Base-by-base conservation (phyloP, 2,113 vertebrate genomes). In the Clarias magur region DNA sequence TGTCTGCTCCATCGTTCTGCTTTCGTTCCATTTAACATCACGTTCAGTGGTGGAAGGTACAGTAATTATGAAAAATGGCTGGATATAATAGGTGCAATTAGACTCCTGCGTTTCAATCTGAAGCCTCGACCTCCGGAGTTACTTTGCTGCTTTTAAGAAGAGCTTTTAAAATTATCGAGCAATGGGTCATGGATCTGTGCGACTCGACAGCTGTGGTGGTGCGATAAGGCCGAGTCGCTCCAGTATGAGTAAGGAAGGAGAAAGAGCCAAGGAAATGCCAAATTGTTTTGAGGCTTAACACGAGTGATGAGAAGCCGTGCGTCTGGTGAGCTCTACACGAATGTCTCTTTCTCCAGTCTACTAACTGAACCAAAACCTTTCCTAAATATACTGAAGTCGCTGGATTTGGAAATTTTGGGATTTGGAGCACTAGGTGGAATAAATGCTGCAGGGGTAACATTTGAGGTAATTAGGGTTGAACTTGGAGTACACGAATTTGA, bases 221-320 rank as follows among this genome's bases (percentile, higher is more conserved):
- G 59, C 30, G 80, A 86, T 88, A 88, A 86, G 84, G n/a, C 65
- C 1, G 10, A 83, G 84, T 19, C 48, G 25, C n/a, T 67, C n/a
- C n/a, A n/a, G n/a, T n/a, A 25, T 30, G 76, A 34, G 60, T 56
- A 48, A 79, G 19, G 62, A 11, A 67, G 34, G 38, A 7, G 65
- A 25, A 56, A 30, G 11, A 10, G 38, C 9, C 25, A 53, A 86
- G 42, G 30, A 80, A 80, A 57, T 80, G 60, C 19, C 48, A 34
- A 42, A 54, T 80, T 57, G 62, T 68, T 80, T 21, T 57, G 63
- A 53, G 53, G 76, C 27, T 57, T 42, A 86, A 38, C 73, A 67
- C 56, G 56, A 57, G 84, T 54, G 60, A 62, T 21, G n/a, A 85
- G 25, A 80, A 62, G 75, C 73, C 42, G 38, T 6, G 27, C 25